Evolutionary conservation across 2,888 invertebrate genomes (phyloP).

Genomic region (Zaprionus lineosus): DNA sequence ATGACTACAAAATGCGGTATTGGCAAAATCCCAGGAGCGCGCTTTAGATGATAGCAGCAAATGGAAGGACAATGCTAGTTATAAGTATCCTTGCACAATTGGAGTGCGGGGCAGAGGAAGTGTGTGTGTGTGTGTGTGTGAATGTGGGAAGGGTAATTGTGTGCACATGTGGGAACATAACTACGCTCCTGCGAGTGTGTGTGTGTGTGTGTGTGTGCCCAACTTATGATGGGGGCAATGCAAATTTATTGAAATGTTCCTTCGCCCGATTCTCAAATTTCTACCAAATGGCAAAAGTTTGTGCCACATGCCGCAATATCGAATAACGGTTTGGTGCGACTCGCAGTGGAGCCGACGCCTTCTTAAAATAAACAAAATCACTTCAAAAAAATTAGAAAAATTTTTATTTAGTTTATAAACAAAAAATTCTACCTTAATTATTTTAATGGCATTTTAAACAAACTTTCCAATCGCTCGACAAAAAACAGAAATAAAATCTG

Average conservation of each 20-base stretch:
- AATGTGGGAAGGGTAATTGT: too few relatives aligned
- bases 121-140: neutral
- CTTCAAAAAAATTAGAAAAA: too few relatives aligned
- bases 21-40: conserved; percentile 71
- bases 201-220: neutral
- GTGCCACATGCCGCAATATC: conserved; percentile 1
- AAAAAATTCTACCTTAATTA: too few relatives aligned
- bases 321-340: too few relatives aligned
- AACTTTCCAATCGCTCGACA: too few relatives aligned
- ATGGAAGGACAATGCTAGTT: conserved; percentile 59
- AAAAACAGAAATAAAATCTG: too few relatives aligned
- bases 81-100: conserved; percentile 41
- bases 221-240: conserved; percentile 22
- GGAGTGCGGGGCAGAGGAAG: neutral
- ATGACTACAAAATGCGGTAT: conserved; percentile 71
- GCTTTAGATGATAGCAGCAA: conserved; percentile 69
- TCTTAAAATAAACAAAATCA: too few relatives aligned
- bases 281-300: conserved; percentile 33
- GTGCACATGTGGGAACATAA: neutral
- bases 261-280: neutral
- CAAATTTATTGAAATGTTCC: conserved; percentile 48
- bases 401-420: too few relatives aligned
- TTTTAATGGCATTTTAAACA: too few relatives aligned
- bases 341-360: too few relatives aligned
- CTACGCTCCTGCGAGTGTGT: neutral